phyloP scores from a whole-genome alignment of 2,113 vertebrate genomes.

The Malaclemys terrapin region DNA sequence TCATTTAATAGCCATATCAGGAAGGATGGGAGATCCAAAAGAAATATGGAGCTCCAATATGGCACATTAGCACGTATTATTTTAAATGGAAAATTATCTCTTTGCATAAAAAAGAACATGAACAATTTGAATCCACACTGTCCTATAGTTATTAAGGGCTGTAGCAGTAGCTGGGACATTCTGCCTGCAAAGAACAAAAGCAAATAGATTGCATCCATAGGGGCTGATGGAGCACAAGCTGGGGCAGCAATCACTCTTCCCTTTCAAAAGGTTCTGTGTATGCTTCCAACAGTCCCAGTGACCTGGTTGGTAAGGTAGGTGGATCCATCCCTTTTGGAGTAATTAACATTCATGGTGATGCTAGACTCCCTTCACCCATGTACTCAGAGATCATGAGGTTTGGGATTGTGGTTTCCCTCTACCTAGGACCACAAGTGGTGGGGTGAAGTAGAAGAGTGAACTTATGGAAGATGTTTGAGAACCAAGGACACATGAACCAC shows the following conservation, averaged over 20 bases:
- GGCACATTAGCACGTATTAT: not conserved
- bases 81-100: not conserved
- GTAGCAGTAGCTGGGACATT: not conserved
- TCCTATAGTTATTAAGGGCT: not conserved
- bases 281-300: not conserved
- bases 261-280: slow-evolving; percentile 12
- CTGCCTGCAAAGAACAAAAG: slow-evolving; percentile 19
- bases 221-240: not conserved
- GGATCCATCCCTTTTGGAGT: not conserved
- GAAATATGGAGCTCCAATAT: not conserved
- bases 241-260: slow-evolving; percentile 13
- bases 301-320: not conserved
- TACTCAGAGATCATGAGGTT: not conserved
- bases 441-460: not conserved
- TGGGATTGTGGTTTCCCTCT: not conserved
- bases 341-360: not conserved
- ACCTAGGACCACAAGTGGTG: not conserved
- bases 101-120: not conserved
- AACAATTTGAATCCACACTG: not conserved
- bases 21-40: not conserved
- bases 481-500: not conserved
- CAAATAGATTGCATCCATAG: slow-evolving; percentile 36
- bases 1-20: not conserved
- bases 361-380: not conserved
- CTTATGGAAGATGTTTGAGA: not conserved